Evolutionary conservation across 2,113 vertebrate genomes (phyloP), one percentile per base, ranked within the genome.

Genomic region (Sclerurus mexicanus): DNA sequence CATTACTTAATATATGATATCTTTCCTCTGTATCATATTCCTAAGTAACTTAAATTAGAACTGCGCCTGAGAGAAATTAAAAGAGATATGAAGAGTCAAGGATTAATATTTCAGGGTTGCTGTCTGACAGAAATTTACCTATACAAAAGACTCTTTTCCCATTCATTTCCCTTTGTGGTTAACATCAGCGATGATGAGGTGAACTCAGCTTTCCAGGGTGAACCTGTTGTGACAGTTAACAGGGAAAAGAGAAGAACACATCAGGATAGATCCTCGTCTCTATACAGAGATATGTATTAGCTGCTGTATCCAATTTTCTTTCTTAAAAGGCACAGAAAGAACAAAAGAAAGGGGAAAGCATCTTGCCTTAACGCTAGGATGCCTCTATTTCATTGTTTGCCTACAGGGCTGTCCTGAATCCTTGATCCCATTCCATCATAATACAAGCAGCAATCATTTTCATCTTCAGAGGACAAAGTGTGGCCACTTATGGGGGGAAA

Each of bases 361-460:
- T 63, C 40, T 91, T 93, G 47, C 37, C 53, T 94, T 85, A 90
- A 84, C 0, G 2, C 56, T 78, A 75, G 76, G 68, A 88, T 88
- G 72, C 85, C 23, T 93, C 64, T 87, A 59, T 91, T 84, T 88
- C 56, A 75, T 68, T 88, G 69, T 90, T 96, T 95, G 90, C 85
- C 88, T 88, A 90, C 49, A 71, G 55, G 79, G 72, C 52, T 96
- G 83, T 76, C 88, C 86, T 81, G 86, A 74, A 79, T 89, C 85
- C 59, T 94, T 92, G 80, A 94, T 93, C 76, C 58, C 83, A 81
- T 93, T 93, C 76, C 92, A 81, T 92, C 90, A 86, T 71, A 87
- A 72, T 75, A 74, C 69, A 87, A 89, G 39, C n/a, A 89, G 50
- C 66, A 90, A 95, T 87, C 73, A 66, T 86, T 67, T 96, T 88